A percentile compares a stretch with the other conserved stretches of the same genome.
Conservation (phyloP, 2,797 vertebrate genomes). For the Apogon hyalosoma region DNA sequence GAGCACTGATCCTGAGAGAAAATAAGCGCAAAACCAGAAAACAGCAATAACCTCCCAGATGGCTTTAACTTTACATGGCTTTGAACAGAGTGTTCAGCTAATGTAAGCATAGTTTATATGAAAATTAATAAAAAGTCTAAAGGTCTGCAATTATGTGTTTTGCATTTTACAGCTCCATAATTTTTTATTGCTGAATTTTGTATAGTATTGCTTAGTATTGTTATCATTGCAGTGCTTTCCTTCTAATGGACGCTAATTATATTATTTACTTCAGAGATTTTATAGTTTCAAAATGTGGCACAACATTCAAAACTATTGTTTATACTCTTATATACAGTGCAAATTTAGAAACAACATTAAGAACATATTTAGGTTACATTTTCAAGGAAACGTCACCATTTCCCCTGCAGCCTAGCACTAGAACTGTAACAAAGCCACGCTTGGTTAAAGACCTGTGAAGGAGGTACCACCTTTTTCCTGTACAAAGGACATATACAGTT, state of each 20-base stretch:
- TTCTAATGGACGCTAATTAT: too few relatives aligned
- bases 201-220: too few relatives aligned
- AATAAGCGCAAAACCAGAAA: conserved; percentile 77
- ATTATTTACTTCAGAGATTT: too few relatives aligned
- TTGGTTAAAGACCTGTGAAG: conserved; percentile 85
- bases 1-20: conserved; percentile 57
- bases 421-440: conserved; percentile 70
- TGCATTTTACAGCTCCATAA: too few relatives aligned
- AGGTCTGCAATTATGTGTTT: too few relatives aligned
- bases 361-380: not conserved
- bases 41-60: conserved; percentile 84
- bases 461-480: conserved; percentile 83
- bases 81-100: conserved; percentile 38
- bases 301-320: not conserved
- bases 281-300: not conserved
- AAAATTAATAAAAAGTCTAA: too few relatives aligned
- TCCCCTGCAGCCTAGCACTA: not conserved
- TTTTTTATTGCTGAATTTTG: too few relatives aligned
- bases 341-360: not conserved
- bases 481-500: conserved; percentile 68
- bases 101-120: too few relatives aligned
- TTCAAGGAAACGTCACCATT: not conserved
- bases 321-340: not conserved
- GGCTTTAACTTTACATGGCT: conserved; percentile 83
- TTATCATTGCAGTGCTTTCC: too few relatives aligned